Base-by-base conservation (phyloP, 1,140 invertebrate genomes). In the Globodera ellingtonae region DNA sequence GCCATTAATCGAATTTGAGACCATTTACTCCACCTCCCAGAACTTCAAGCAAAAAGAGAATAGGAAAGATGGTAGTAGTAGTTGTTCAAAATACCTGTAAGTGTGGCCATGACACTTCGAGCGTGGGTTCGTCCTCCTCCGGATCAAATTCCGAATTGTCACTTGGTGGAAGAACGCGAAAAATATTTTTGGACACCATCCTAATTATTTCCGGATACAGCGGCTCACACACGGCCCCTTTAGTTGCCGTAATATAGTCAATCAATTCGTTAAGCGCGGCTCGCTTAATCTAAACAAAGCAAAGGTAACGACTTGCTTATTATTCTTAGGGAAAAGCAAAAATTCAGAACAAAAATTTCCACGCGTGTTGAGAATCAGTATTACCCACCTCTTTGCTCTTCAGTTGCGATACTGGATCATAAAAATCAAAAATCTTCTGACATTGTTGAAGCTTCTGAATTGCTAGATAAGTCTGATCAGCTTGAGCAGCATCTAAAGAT, bases 401-500 rank as follows among this genome's bases (percentile, higher is more conserved):
- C 7, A 90, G 79, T 74, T 90, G 89, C 62, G 86, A 83, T 9
- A 90, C 87, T 13, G 89, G 88, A 84, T 90, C 89, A 70, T 89
- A 87, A 79, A 89, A 89, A 83, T 92, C 91, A 84, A 92, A 92
- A 56, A 92, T 91, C 72, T 91, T 90, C 84, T 91, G 91, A 86
- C 91, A 92, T 88, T 92, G 91, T 79, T 91, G 90, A 78, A 92
- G 88, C 81, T 92, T 92, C 81, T 90, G 90, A 74, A 91, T 90
- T 80, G 92, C 91, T 74, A 92, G 84, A 15, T 90, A 89, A 73
- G 90, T 90, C 82, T 91, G 91, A 67, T 92, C 91, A 35, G 21
- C 71, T 5, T 70, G 50, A 21, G 94, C 92, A 47, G 95, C 94
- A 92, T 98, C 97, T 98, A 91, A 50, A 92, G 78, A 75, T 21